phyloP scores from a whole-genome alignment of 2,888 invertebrate species.

The Melolontha melolontha region DNA sequence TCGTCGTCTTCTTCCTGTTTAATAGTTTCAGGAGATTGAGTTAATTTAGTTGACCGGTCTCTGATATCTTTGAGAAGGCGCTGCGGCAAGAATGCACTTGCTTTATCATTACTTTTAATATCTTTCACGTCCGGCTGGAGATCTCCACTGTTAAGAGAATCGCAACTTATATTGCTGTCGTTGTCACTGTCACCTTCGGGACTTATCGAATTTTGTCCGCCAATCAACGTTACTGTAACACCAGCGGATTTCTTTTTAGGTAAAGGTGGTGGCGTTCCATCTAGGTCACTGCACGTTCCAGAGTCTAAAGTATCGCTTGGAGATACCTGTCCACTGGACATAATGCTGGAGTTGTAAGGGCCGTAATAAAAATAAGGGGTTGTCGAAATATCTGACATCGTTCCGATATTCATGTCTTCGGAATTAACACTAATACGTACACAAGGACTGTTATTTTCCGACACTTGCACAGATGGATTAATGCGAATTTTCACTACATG shows the following conservation, averaged over 20 bases:
- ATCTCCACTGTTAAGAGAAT: slow-evolving; percentile 82
- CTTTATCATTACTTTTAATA: slow-evolving; percentile 48
- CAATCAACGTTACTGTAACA: slow-evolving; percentile 71
- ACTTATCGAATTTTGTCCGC: slow-evolving; percentile 60
- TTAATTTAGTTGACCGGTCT: slow-evolving; percentile 72
- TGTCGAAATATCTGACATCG: slow-evolving; percentile 57
- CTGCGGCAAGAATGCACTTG: slow-evolving; percentile 72
- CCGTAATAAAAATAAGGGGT: slow-evolving; percentile 71
- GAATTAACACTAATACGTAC: slow-evolving; percentile 71
- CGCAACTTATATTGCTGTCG: slow-evolving; percentile 82
- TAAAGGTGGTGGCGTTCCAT: slow-evolving; percentile 78
- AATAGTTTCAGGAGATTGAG: slow-evolving; percentile 50
- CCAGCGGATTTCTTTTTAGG: slow-evolving; percentile 71
- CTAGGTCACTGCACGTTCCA: slow-evolving; percentile 87
- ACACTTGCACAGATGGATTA: slow-evolving; percentile 68
- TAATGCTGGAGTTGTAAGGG: slow-evolving; percentile 70
- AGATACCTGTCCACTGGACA: slow-evolving; percentile 86
- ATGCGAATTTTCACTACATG: slow-evolving; percentile 81
- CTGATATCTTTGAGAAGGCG: slow-evolving; percentile 78
- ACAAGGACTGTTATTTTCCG: slow-evolving; percentile 62
- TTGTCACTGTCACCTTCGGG: slow-evolving; percentile 77
- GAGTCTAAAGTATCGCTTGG: slow-evolving; percentile 87
- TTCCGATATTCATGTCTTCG: slow-evolving; percentile 69
- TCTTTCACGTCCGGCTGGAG: slow-evolving; percentile 58
- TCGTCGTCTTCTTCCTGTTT: slow-evolving; percentile 43